These are phyloP conservation scores for Stenolophus ochropezus DNA, from an alignment of 2,888 invertebrate genomes.

Conservation along the genomic window DNA sequence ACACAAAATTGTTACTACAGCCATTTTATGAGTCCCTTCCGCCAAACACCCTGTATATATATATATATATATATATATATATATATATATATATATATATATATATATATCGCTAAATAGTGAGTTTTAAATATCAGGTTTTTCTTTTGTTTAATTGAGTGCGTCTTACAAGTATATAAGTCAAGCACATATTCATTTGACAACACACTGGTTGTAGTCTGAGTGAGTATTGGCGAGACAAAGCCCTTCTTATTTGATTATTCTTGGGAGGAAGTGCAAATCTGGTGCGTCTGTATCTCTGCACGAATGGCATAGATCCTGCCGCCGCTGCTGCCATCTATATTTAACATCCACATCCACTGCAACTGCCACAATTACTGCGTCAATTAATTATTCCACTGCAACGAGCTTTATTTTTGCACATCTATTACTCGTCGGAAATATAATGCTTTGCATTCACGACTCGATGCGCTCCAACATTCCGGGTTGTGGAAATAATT, in stretches of 20 bases:
- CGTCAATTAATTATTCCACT: not conserved
- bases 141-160: no score
- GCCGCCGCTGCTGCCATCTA: not conserved
- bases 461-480: not conserved
- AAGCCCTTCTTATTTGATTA: slow-evolving; percentile 5
- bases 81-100: no score
- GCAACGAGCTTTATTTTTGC: not conserved
- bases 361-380: not conserved
- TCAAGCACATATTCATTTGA: not conserved
- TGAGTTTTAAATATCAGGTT: no score
- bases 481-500: not conserved
- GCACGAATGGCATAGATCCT: slow-evolving; percentile 1
- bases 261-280: not conserved
- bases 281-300: not conserved
- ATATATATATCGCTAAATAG: no score
- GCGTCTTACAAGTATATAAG: no score
- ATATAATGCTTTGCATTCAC: not conserved
- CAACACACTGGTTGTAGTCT: not conserved
- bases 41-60: no score
- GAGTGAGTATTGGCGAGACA: not conserved
- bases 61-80: no score
- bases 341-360: not conserved
- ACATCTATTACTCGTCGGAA: not conserved
- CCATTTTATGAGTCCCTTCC: no score
- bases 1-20: no score